These are phyloP conservation scores for Hyphantria cunea DNA, from an alignment of 1,140 invertebrate genomes.

Conservation along the genomic window DNA sequence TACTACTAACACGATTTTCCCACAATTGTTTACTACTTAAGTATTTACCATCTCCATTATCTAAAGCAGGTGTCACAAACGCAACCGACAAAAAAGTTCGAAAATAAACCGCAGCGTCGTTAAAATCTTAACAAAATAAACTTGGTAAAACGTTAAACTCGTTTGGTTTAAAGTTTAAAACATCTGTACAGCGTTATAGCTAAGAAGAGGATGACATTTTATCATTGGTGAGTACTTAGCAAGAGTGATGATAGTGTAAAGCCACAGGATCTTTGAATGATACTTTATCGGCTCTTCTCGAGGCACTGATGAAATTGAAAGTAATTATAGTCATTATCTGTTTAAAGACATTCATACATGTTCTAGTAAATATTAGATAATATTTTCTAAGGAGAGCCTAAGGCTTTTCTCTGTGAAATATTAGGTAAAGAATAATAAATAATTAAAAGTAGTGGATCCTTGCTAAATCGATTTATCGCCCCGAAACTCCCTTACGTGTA, in stretches of 20 bases:
- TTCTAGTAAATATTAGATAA: too few species aligned
- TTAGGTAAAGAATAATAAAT: too few species aligned
- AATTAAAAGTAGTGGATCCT: too few species aligned
- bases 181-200: constrained; percentile 54
- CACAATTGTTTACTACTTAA: constrained; percentile 20
- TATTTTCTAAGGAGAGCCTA: too few species aligned
- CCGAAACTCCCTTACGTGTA: too few species aligned
- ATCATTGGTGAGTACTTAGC: constrained; percentile 42
- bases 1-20: constrained; percentile 2
- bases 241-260: constrained; percentile 2
- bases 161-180: constrained; percentile 53
- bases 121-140: constrained; percentile 78
- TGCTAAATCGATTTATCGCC: too few species aligned
- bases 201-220: constrained; percentile 59
- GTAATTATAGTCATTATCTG: background rate
- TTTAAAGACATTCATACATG: too few species aligned
- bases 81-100: constrained; percentile 56
- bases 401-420: too few species aligned
- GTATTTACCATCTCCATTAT: constrained; percentile 44
- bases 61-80: constrained; percentile 72
- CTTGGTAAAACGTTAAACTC: constrained; percentile 62
- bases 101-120: constrained; percentile 69
- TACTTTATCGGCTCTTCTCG: background rate
- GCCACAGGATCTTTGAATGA: background rate
- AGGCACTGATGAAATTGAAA: too few species aligned